Evolutionary conservation across 2,888 invertebrate species (phyloP).

Genomic region (Macrosoma leucophasiata): DNA sequence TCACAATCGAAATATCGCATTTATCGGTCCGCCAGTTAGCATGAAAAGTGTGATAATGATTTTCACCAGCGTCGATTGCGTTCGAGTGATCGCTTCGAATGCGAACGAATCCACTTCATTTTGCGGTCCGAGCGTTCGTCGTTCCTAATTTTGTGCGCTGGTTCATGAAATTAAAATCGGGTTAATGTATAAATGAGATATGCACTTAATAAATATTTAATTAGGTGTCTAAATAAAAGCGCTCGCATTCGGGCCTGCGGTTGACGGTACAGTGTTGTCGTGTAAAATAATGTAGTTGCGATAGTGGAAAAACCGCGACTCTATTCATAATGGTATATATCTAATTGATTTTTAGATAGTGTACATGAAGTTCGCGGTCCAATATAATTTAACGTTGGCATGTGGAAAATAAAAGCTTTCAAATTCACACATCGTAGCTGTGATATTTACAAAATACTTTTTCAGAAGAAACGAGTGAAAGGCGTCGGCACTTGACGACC

Average conservation of each 20-base stretch:
- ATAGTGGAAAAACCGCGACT: conserved; percentile 35
- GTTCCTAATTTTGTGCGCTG: conserved; percentile 71
- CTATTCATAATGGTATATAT: conserved; percentile 24
- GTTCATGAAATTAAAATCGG: conserved; percentile 73
- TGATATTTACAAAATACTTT: too few relatives aligned
- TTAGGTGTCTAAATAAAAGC: conserved; percentile 74
- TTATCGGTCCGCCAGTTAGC: conserved; percentile 14
- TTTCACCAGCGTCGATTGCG: conserved; percentile 46
- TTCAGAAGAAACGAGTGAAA: too few relatives aligned
- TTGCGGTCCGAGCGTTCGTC: conserved; percentile 60
- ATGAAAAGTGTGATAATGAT: conserved; percentile 58
- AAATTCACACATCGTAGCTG: too few relatives aligned
- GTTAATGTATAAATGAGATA: conserved; percentile 72
- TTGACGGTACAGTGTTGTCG: conserved; percentile 42
- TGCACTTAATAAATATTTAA: conserved; percentile 74
- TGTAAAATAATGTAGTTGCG: conserved; percentile 48
- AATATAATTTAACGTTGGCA: too few relatives aligned
- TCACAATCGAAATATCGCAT: conserved; percentile 21
- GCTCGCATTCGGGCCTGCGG: conserved; percentile 47
- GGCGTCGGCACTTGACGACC: too few relatives aligned
- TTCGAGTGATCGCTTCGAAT: conserved; percentile 32
- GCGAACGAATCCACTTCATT: conserved; percentile 65
- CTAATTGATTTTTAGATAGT: too few relatives aligned
- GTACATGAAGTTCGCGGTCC: too few relatives aligned
- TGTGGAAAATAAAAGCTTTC: too few relatives aligned